Conservation (phyloP, 1,140 invertebrate genomes). For the Lutraria rhynchaena region DNA sequence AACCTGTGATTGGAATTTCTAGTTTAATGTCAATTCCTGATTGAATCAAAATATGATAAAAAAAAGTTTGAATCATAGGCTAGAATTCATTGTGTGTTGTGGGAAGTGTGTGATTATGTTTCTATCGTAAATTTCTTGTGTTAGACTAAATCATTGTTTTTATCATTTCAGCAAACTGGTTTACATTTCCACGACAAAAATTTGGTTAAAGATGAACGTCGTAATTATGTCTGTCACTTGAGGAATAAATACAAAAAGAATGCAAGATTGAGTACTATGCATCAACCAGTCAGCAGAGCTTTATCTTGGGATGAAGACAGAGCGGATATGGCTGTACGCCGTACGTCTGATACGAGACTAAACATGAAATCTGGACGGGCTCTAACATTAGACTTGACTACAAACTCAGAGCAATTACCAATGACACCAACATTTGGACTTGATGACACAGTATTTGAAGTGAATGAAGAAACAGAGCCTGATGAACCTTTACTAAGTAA, state of each 20-base stretch:
- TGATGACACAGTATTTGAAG: constrained; percentile 39
- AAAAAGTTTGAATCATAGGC: too few species aligned
- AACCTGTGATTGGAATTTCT: too few species aligned
- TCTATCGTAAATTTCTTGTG: too few species aligned
- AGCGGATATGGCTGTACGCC: not conserved
- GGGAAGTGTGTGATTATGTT: too few species aligned
- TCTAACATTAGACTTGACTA: constrained; percentile 18
- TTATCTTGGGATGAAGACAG: constrained; percentile 30
- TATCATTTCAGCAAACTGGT: constrained; percentile 27
- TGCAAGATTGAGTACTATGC: constrained; percentile 15
- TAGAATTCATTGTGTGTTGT: too few species aligned
- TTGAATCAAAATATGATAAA: too few species aligned
- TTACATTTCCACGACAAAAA: constrained; percentile 43
- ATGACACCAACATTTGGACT: constrained; percentile 17
- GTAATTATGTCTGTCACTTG: constrained; percentile 18
- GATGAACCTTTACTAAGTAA: not conserved
- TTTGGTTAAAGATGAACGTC: constrained; percentile 19
- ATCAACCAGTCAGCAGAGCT: not conserved
- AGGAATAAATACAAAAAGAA: constrained; percentile 40
- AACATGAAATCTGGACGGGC: constrained; percentile 25
- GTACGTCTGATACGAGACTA: constrained; percentile 28
- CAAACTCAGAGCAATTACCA: constrained; percentile 13
- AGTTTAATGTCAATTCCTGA: too few species aligned
- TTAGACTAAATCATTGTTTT: not conserved
- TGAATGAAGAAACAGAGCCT: constrained; percentile 4